Conservation (phyloP, 37 sponge, comb jelly and placozoan species). For the Amphimedon queenslandica region DNA sequence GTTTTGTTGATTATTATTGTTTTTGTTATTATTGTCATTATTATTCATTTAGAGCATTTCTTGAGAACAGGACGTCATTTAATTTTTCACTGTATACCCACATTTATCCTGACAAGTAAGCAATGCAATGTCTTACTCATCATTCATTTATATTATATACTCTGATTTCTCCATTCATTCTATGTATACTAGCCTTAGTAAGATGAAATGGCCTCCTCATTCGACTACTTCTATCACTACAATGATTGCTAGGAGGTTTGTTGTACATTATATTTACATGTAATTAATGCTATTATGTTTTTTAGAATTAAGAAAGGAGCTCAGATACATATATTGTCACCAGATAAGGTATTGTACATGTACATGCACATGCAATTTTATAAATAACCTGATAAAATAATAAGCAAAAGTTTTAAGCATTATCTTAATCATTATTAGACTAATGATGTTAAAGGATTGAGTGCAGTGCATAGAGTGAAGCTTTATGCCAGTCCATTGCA, state of each 20-base stretch:
- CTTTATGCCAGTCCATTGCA: too few species aligned
- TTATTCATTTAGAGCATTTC: slow-evolving; percentile 10
- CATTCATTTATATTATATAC: not conserved
- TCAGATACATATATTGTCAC: too few species aligned
- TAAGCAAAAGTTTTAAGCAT: too few species aligned
- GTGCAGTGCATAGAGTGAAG: not conserved
- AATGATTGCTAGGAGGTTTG: not conserved
- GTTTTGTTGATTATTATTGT: too few species aligned
- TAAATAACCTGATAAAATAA: too few species aligned
- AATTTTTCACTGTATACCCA: slow-evolving; percentile 55
- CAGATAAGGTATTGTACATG: too few species aligned
- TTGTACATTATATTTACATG: not conserved
- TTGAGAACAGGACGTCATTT: slow-evolving; percentile 28
- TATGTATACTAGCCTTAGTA: too few species aligned
- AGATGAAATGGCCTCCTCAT: not conserved
- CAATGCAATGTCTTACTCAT: not conserved
- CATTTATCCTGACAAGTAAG: slow-evolving; percentile 67
- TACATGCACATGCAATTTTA: too few species aligned
- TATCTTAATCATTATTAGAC: too few species aligned
- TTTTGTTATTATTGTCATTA: too few species aligned
- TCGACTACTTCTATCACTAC: not conserved
- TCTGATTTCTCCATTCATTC: not conserved
- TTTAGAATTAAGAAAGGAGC: too few species aligned
- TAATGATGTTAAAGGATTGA: not conserved
- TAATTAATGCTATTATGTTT: too few species aligned